Conservation (phyloP, 2,888 invertebrate genomes). For the Diploptera punctata region DNA sequence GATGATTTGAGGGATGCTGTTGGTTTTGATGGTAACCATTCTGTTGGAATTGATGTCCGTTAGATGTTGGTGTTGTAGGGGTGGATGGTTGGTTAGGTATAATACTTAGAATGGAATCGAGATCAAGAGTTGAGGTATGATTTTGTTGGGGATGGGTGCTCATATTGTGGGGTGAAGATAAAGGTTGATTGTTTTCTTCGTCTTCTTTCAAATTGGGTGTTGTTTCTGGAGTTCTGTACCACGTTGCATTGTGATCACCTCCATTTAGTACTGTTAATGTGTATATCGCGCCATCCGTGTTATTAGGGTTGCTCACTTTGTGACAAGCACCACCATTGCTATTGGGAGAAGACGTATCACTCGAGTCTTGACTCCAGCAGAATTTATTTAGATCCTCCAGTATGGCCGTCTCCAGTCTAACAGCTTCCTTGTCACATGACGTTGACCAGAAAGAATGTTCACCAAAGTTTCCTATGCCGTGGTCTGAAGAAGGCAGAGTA, state of each 20-base stretch:
- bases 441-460: constrained; percentile 37
- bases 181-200: constrained; percentile 17
- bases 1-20: constrained; percentile 25
- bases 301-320: constrained; percentile 50
- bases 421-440: constrained; percentile 68
- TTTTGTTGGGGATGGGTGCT: not conserved
- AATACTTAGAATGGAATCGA: constrained; percentile 80
- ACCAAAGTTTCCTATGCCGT: constrained; percentile 65
- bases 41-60: constrained; percentile 46
- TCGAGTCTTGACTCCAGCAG: constrained; percentile 72
- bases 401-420: constrained; percentile 74
- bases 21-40: constrained; percentile 32
- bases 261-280: constrained; percentile 87
- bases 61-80: constrained; percentile 11
- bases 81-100: constrained; percentile 60
- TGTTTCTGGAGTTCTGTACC: constrained; percentile 60
- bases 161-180: constrained; percentile 1
- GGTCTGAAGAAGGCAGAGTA: constrained; percentile 46
- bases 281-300: constrained; percentile 84
- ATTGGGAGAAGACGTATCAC: not conserved
- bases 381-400: constrained; percentile 86
- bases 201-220: constrained; percentile 54
- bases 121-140: constrained; percentile 61
- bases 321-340: constrained; percentile 7
- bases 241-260: constrained; percentile 59